A percentile compares a stretch with the other conserved stretches of the same genome.
phyloP scores from a whole-genome alignment of 2,888 invertebrate genomes.

The Idaea biselata region DNA sequence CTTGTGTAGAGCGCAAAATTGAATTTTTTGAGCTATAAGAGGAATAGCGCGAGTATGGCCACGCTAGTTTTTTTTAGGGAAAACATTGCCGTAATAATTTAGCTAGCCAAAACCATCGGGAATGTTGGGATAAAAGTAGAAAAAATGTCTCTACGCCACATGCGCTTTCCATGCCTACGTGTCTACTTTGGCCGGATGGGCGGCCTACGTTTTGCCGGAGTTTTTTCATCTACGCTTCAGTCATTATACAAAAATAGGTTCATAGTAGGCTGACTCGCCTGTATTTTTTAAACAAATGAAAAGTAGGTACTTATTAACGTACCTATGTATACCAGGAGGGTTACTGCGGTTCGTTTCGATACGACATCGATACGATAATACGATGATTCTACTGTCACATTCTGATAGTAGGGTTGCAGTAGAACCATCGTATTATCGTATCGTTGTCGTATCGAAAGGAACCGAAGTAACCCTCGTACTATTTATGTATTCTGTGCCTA shows the following conservation, averaged over 20 bases:
- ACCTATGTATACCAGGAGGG: too few relatives aligned
- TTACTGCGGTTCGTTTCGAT: too few relatives aligned
- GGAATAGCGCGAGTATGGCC: conserved; percentile 37
- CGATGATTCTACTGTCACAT: too few relatives aligned
- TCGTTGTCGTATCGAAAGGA: too few relatives aligned
- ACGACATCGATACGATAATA: too few relatives aligned
- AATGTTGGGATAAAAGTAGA: conserved; percentile 37
- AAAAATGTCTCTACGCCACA: conserved; percentile 35
- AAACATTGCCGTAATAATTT: conserved; percentile 55
- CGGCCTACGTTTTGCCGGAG: conserved; percentile 29
- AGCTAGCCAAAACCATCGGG: conserved; percentile 30
- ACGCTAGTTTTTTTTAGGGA: conserved; percentile 44
- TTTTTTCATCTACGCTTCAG: conserved; percentile 24
- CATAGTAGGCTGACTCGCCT: too few relatives aligned
- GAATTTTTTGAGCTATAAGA: conserved; percentile 50
- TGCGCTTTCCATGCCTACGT: conserved; percentile 32
- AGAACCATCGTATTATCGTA: too few relatives aligned
- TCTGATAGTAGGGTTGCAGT: too few relatives aligned
- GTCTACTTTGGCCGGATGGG: conserved; percentile 27
- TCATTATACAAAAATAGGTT: conserved; percentile 15
- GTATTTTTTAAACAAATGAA: too few relatives aligned
- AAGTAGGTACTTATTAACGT: too few relatives aligned
- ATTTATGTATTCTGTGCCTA: too few relatives aligned
- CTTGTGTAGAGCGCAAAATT: conserved; percentile 40
- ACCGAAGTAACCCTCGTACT: too few relatives aligned